Percentiles rank a stretch among this genome's conserved stretches.
phyloP scores from a whole-genome alignment of 2,797 vertebrate genomes.

The Xyrichtys novacula region DNA sequence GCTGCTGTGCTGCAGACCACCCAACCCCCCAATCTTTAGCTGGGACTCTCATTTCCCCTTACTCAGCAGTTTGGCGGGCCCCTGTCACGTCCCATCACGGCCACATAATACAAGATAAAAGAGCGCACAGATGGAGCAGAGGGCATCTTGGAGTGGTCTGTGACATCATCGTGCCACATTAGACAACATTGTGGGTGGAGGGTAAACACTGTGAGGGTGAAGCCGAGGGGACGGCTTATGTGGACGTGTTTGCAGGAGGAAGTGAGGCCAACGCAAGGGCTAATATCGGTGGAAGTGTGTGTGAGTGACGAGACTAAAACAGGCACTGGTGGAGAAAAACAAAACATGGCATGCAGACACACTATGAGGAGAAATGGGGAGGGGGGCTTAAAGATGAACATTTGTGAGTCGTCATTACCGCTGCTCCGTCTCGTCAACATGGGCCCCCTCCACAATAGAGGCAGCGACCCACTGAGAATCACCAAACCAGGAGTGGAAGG shows the following conservation, averaged over 20 bases:
- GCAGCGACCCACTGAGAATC: slow-evolving; percentile 64
- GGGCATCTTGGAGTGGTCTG: slow-evolving; percentile 68
- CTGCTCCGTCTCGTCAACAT: slow-evolving; percentile 32
- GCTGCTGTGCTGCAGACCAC: slow-evolving; percentile 2
- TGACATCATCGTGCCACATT: slow-evolving; percentile 73
- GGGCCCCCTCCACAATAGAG: slow-evolving; percentile 67
- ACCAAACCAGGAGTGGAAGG: slow-evolving; percentile 44
- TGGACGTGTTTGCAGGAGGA: slow-evolving; percentile 36
- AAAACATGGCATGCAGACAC: slow-evolving; percentile 65
- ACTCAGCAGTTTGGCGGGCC: slow-evolving; percentile 73
- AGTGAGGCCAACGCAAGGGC: slow-evolving; percentile 32
- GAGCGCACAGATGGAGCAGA: slow-evolving; percentile 75
- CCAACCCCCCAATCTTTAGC: slow-evolving; percentile 2
- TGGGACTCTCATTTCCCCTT: slow-evolving; percentile 57
- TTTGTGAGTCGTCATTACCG: slow-evolving; percentile 27
- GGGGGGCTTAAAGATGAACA: slow-evolving; percentile 21
- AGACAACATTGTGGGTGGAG: slow-evolving; percentile 52
- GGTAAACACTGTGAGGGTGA: slow-evolving; percentile 22
- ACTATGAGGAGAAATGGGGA: slow-evolving; percentile 7
- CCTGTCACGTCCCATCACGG: slow-evolving; percentile 78
- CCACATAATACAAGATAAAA: slow-evolving; percentile 79
- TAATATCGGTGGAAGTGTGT: slow-evolving; percentile 33
- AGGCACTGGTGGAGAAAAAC: slow-evolving; percentile 59
- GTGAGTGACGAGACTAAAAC: slow-evolving; percentile 40
- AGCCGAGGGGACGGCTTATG: slow-evolving; percentile 31